Evolutionary conservation across 2,888 invertebrate genomes (phyloP).

Genomic region (Hemaris fuciformis): DNA sequence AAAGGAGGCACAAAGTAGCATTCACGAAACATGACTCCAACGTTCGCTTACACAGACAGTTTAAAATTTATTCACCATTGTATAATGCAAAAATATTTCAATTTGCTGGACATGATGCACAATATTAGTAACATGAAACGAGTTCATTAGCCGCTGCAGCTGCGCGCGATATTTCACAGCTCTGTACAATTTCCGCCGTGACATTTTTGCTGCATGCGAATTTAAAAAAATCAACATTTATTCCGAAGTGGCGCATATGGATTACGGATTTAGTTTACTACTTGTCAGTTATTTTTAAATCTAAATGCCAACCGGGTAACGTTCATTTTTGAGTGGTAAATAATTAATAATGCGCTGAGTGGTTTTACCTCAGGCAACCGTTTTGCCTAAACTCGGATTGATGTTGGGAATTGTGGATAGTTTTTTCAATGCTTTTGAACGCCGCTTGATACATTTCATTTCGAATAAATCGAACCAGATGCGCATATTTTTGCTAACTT

Average conservation of each 20-base stretch:
- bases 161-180: slow-evolving; percentile 66
- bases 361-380: not conserved
- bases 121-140: slow-evolving; percentile 69
- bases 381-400: not conserved
- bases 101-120: slow-evolving; percentile 55
- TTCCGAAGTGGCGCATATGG: slow-evolving; percentile 29
- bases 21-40: slow-evolving; percentile 23
- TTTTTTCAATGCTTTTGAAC: not conserved
- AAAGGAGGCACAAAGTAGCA: slow-evolving; percentile 27
- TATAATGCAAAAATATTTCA: slow-evolving; percentile 38
- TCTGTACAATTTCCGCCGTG: slow-evolving; percentile 57
- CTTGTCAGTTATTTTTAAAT: not conserved
- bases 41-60: slow-evolving; percentile 7
- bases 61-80: slow-evolving; percentile 20
- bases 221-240: slow-evolving; percentile 46
- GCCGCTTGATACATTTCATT: not conserved
- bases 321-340: not conserved
- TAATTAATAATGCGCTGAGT: not conserved
- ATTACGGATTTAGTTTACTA: slow-evolving; percentile 12
- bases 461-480: not conserved
- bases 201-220: slow-evolving; percentile 62
- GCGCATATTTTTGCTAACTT: slow-evolving; percentile 7
- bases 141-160: slow-evolving; percentile 70
- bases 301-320: not conserved
- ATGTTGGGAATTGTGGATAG: not conserved